Conservation (phyloP, 2,797 vertebrate genomes). For the Emydoidea blandingii region DNA sequence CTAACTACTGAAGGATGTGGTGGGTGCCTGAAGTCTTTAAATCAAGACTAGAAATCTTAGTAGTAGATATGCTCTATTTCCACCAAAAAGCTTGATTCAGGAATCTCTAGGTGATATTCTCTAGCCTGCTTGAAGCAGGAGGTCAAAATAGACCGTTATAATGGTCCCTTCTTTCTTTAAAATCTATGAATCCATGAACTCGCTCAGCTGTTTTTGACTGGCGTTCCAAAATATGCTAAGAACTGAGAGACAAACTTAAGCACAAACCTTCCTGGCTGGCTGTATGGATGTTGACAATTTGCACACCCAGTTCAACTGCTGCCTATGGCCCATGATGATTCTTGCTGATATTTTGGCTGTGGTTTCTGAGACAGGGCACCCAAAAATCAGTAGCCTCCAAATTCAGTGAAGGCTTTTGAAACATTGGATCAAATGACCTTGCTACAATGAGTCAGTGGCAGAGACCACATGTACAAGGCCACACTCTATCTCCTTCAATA, state of each 20-base stretch:
- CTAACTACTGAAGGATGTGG: background rate
- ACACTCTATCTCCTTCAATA: background rate
- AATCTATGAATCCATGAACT: background rate
- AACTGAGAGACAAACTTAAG: background rate
- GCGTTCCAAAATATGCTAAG: background rate
- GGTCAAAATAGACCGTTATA: rapidly evolving
- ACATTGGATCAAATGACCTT: background rate
- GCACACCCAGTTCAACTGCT: background rate
- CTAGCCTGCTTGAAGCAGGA: background rate
- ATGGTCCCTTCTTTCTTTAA: background rate
- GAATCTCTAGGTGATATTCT: background rate
- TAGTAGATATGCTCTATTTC: background rate
- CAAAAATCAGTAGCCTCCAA: background rate
- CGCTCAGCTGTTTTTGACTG: background rate
- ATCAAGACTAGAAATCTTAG: constrained; percentile 3
- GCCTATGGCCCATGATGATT: background rate
- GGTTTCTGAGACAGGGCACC: background rate
- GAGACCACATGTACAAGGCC: background rate
- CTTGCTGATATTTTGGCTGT: background rate
- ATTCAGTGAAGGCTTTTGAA: background rate
- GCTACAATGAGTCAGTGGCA: background rate
- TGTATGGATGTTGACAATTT: background rate
- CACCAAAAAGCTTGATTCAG: constrained; percentile 7
- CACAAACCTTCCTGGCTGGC: background rate
- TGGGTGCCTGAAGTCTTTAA: constrained; percentile 5